A percentile compares a stretch with the other conserved stretches of the same genome.
phyloP scores from a whole-genome alignment of 2,888 invertebrate species.

The Pasiphila rectangulata region DNA sequence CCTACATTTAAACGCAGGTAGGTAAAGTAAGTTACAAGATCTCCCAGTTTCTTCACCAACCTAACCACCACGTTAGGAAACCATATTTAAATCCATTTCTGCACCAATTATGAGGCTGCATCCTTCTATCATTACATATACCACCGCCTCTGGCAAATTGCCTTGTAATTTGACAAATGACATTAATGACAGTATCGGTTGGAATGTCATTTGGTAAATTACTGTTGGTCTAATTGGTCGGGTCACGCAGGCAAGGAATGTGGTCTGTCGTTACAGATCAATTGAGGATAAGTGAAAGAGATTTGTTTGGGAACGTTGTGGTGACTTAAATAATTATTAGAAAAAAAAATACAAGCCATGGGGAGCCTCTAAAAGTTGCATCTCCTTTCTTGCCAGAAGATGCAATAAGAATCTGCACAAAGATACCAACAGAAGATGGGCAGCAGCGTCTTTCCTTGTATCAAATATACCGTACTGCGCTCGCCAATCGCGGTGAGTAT shows the following conservation, averaged over 20 bases:
- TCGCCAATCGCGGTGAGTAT: no score
- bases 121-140: slow-evolving; percentile 33
- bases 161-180: slow-evolving; percentile 64
- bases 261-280: slow-evolving; percentile 31
- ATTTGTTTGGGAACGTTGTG: slow-evolving; percentile 5
- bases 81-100: slow-evolving; percentile 26
- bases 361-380: no score
- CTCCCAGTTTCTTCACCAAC: slow-evolving; percentile 4
- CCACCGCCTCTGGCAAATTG: slow-evolving; percentile 49
- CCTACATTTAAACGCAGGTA: neutral
- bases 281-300: slow-evolving; percentile 9
- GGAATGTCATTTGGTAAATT: slow-evolving; percentile 73
- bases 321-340: no score
- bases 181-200: slow-evolving; percentile 62
- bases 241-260: slow-evolving; percentile 64
- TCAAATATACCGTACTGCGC: no score
- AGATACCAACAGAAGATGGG: no score
- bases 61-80: slow-evolving; percentile 9
- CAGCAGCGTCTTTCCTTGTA: no score
- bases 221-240: slow-evolving; percentile 51
- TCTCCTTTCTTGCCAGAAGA: no score
- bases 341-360: no score
- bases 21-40: neutral
- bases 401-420: no score
- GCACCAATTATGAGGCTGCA: slow-evolving; percentile 29